Evolutionary conservation across 1,140 invertebrate species (phyloP), one percentile per base, ranked within the genome.

Genomic region (Uloborus diversus): DNA sequence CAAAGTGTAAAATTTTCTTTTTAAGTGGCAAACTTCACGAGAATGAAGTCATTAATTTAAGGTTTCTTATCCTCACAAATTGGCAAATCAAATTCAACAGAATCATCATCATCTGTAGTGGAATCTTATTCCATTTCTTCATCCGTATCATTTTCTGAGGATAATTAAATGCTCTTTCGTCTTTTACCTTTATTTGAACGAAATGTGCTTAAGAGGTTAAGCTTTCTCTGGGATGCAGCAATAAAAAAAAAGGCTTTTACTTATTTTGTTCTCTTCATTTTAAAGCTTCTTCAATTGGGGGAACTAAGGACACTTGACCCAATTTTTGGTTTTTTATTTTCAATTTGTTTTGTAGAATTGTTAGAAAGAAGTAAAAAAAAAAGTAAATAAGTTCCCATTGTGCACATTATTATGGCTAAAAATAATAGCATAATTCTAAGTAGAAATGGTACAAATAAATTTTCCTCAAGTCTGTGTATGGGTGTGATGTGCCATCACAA

Each of bases 1-100:
- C 61, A 64, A 64, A 64, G 23, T 35, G 61, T 64, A 64, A 33
- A 64, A 64, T 64, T 64, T 64, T 64, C 28, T 64, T 37, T 64
- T 64, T 35, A 37, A 33, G 33, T 7, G 61, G 61, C 30, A 64
- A 64, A 64, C 32, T 37, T 64, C 61, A 35, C 33, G 32, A 64
- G 30, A 35, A 64, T 17, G 37, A 35, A 64, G 14, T 64, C 61
- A 64, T 64, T 64, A 64, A 64, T 64, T 64, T 64, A 13, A 14
- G 61, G 61, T 64, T 64, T 64, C 32, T 20, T 64, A 35, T 37
- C 32, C 61, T 37, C 61, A 35, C n/a, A 33, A 64, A 35, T 64
- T 64, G 61, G 61, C 61, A 64, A 33, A 64, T 64, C 61, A 35
- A 64, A 35, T 64, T 37, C 32, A 64, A 64, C 30, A 64, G 61